Conservation (phyloP, 2,113 vertebrate genomes). For the Sprattus sprattus region DNA sequence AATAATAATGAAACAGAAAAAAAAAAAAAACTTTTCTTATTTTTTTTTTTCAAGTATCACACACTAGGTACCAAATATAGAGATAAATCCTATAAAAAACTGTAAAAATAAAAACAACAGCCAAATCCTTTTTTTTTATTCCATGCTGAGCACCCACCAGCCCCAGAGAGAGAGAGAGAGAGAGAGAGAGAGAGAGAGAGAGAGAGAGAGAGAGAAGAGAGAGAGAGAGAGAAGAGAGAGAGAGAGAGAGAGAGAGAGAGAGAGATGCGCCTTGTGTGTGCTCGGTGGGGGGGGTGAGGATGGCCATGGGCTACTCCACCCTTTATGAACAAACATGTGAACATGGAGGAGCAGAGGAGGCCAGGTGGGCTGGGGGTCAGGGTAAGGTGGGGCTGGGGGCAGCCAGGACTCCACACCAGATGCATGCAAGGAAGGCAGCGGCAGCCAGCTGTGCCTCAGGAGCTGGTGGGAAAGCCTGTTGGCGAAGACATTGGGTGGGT, state of each 20-base stretch:
- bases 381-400: neutral
- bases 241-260: neutral
- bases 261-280: neutral
- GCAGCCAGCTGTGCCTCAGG: constrained; percentile 43
- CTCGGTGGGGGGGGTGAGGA: constrained; percentile 45
- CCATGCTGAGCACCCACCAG: constrained; percentile 62
- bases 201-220: too few relatives aligned
- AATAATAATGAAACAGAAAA: constrained; percentile 37
- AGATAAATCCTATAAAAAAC: constrained; percentile 49
- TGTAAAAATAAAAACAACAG: constrained; percentile 30
- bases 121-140: constrained; percentile 10
- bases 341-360: constrained; percentile 42
- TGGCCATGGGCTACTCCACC: constrained; percentile 43
- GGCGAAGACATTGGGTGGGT: constrained; percentile 27
- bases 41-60: constrained; percentile 68
- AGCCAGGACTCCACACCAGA: constrained; percentile 56
- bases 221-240: neutral
- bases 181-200: neutral
- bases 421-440: constrained; percentile 59
- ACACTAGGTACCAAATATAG: constrained; percentile 71
- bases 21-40: constrained; percentile 45
- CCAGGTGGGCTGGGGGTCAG: constrained; percentile 26
- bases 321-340: constrained; percentile 51
- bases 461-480: neutral
- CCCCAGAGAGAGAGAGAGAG: constrained; percentile 29